Evolutionary conservation across 2,888 invertebrate species (phyloP), one percentile per base, ranked within the genome.

Genomic region (Drosophila koepferae): DNA sequence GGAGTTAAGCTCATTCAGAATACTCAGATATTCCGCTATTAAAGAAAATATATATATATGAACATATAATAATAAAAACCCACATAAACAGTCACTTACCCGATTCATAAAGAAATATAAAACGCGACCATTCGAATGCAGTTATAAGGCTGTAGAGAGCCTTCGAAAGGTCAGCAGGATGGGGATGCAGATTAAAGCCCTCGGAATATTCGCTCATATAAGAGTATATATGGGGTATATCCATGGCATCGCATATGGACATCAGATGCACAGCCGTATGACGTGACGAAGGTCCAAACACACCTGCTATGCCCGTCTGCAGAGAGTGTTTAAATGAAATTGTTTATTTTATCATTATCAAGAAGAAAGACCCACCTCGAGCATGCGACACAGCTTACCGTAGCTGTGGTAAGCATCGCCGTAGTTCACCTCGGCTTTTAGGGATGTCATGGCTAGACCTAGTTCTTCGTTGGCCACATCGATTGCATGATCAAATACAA

Each of bases 171-270:
- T 94, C 93, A n/a, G 93, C 91, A 3, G 95, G 94, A 86, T 96
- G 94, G 0, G 98, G 97, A 93, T 96, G 96, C 71, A 98, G 93
- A 93, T 97, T 98, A 7, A 92, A 89, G 28, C 94, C 94, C 36
- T 94, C 94, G 89, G 94, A 94, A 73, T 95, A 94, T 63, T 95
- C 94, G 79, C 96, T 96, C 94, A 96, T 96, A 82, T 95, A 95
- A 0, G 96, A 95, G 87, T 97, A 95, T 63, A 98, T 94, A 90
- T 98, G 97, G 0, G 98, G 98, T 71, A 99, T 95, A 93, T 98
- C 97, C 83, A 97, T 94, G 44, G 95, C 95, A 91, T 97, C 96
- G 77, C 97, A 96, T 72, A 98, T 95, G 18, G 97, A 97, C 92
- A 97, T 96, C 54, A 98, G 95, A 90, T 97, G 96, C 59, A 95